Conservation (phyloP, 2,113 vertebrate genomes). For the Malurus alboscapulatus region DNA sequence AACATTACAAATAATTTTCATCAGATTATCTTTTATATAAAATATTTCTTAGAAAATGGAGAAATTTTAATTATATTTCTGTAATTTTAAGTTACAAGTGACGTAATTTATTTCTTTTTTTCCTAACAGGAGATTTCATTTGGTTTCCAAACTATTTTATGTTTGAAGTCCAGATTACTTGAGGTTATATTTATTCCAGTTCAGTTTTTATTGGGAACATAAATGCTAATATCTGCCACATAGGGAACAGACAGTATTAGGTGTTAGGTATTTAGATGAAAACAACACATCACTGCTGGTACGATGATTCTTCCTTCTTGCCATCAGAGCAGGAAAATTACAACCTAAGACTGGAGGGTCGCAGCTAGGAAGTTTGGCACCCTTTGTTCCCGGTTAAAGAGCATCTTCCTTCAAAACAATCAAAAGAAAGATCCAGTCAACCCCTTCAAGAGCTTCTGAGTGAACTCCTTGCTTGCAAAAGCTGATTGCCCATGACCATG, state of each 20-base stretch:
- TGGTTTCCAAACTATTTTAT: neutral
- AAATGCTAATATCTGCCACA: neutral
- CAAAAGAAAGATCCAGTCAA: neutral
- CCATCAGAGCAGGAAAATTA: neutral
- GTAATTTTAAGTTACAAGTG: neutral
- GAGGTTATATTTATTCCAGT: neutral
- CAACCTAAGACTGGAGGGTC: neutral
- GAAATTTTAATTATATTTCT: neutral
- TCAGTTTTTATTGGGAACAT: neutral
- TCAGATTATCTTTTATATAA: neutral
- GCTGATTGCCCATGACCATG: fast-evolving
- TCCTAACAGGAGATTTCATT: neutral
- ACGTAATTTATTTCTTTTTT: neutral
- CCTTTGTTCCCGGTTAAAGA: neutral
- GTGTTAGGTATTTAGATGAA: neutral
- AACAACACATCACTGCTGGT: neutral
- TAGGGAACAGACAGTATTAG: neutral
- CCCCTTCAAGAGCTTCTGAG: neutral
- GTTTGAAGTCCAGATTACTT: neutral
- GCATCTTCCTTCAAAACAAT: neutral
- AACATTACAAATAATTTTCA: neutral
- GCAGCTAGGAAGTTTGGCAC: neutral
- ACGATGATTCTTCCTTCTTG: neutral
- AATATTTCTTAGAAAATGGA: neutral
- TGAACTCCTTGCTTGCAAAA: neutral